Base-by-base conservation (phyloP, 1,140 invertebrate species). In the Ooceraea biroi region DNA sequence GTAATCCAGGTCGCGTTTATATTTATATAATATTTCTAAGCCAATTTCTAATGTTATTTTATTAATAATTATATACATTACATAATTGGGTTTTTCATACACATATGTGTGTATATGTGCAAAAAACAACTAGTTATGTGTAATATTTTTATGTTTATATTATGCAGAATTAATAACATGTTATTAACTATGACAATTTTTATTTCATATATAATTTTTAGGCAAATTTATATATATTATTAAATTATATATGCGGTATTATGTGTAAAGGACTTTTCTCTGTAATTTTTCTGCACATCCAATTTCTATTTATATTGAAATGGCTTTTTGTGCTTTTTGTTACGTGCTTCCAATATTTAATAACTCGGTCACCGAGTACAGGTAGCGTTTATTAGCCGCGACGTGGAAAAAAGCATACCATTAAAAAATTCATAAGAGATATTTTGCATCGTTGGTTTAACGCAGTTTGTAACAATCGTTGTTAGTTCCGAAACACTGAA, bases 381-480 rank as follows among this genome's bases (percentile, higher is more conserved):
- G 76, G 76, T 71, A 80, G 65, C 52, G 65, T 80, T 80, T 65
- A 80, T 80, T 80, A 80, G 76, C 76, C 36, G 41, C 65, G 65
- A 80, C 76, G 50, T 68, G 76, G 76, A 80, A 80, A 80, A 80
- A 80, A 80, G 36, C 76, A 80, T 44, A 80, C 76, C 76, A 80
- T 80, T 80, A 80, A 80, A 80, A 80, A 80, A 80, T 80, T 80
- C 76, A 80, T 80, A 80, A 80, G 76, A 80, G 76, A 80, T 80
- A 80, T 80, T 80, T 80, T 80, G 76, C 76, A 80, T 80, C 76
- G 66, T 65, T 80, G 76, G 76, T 57, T 36, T 80, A 80, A 80
- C 65, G 76, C 65, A 71, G 76, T 80, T 80, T 80, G 76, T 71
- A 69, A 80, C 76, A 80, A 80, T 80, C 44, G 65, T 80, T 80